Evolutionary conservation across 1,140 invertebrate genomes (phyloP), one percentile per base, ranked within the genome.

Genomic region (Drosophila parvula): DNA sequence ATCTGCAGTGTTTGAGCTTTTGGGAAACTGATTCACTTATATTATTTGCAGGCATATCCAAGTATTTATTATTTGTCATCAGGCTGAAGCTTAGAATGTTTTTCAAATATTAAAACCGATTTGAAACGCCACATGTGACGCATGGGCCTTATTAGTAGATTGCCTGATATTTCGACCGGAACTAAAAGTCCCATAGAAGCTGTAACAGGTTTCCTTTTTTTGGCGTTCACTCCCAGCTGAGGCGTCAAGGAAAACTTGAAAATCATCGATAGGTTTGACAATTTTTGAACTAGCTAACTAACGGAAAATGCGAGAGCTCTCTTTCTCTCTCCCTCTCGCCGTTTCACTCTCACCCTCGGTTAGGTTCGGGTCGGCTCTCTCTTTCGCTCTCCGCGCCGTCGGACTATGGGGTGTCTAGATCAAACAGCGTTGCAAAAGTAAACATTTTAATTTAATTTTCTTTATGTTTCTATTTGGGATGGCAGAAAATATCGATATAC

Each of bases 171-270:
- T 48, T 36, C 2, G 12, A 55, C n/a, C 73, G 61, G 74, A 68
- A 67, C 28, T 59, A 40, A 57, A 34, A 44, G 38, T 28, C 44
- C 64, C 43, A 57, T 41, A 28, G 41, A 48, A 34, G 34, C 38
- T 32, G 14, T 30, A 41, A 45, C 63, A 50, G 64, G 83, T 82
- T 85, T 82, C 75, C 75, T 74, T 81, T 80, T 78, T 51, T 14
- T 38, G 0, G 28, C 48, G 2, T 8, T 11, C 11, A 22, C n/a
- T 57, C 28, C 18, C 18, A 36, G 38, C 16, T 4, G 40, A 27
- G 18, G 38, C 12, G 22, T 38, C 50, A 36, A 59, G 56, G 38
- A 18, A 44, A 67, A 65, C 12, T 34, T 34, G 32, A 22, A 38
- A 38, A 55, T n/a, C 5, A 12, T 55, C 5, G 18, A 55, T 27